Conservation (phyloP, 2,888 invertebrate genomes). For the Mycogona germanica region DNA sequence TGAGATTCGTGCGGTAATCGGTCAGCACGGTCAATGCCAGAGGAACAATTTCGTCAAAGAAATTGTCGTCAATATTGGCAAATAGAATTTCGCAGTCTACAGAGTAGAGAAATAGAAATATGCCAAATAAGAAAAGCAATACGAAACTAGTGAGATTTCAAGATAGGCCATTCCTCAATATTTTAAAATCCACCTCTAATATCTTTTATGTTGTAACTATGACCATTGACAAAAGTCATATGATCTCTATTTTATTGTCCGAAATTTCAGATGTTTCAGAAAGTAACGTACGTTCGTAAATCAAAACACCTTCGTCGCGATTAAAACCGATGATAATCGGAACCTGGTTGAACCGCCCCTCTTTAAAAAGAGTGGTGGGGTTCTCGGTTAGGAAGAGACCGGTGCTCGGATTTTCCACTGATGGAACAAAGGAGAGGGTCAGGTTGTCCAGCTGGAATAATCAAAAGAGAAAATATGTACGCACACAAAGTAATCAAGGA, state of each 20-base stretch:
- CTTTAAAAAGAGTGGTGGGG: constrained; percentile 1
- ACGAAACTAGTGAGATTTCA: too few species aligned
- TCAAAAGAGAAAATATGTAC: too few species aligned
- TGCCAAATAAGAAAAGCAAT: too few species aligned
- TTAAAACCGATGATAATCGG: constrained; percentile 4
- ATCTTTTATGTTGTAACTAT: too few species aligned
- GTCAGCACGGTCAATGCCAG: constrained; percentile 1
- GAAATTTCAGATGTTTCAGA: not conserved
- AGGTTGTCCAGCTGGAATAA: constrained; percentile 5
- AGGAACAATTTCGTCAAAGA: constrained; percentile 7
- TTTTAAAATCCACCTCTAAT: too few species aligned
- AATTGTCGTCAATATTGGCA: constrained; percentile 6
- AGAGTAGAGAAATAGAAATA: too few species aligned
- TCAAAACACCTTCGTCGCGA: constrained; percentile 7
- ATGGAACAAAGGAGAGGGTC: constrained; percentile 4
- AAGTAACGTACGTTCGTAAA: constrained; percentile 1
- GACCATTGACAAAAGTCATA: too few species aligned
- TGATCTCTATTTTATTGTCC: not conserved
- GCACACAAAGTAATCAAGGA: too few species aligned
- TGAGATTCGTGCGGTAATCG: constrained; percentile 9
- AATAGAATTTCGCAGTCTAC: too few species aligned
- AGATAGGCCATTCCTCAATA: too few species aligned
- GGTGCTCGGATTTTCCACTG: not conserved
- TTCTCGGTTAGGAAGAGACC: constrained; percentile 6
- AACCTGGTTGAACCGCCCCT: constrained; percentile 14